Percentiles rank a stretch among this genome's conserved stretches.
Conservation (phyloP, 2,888 invertebrate genomes). For the Lithophane semibrunnea region DNA sequence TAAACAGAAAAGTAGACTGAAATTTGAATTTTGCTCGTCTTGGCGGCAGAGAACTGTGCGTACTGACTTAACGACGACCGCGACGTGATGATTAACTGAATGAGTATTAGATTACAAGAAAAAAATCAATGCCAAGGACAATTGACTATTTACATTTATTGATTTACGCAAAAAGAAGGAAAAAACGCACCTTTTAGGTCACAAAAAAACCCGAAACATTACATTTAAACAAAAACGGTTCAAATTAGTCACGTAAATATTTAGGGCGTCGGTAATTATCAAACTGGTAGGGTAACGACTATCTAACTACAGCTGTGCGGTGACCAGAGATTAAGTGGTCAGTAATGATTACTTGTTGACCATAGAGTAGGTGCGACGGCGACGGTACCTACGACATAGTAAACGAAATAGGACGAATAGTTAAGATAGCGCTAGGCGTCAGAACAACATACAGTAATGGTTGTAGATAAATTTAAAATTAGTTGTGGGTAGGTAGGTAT, state of each 20-base stretch:
- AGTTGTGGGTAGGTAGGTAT: conserved; percentile 51
- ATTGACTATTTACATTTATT: neutral
- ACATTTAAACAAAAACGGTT: conserved; percentile 38
- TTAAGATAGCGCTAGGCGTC: conserved; percentile 79
- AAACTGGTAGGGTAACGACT: conserved; percentile 57
- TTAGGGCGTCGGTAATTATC: conserved; percentile 70
- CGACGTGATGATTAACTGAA: conserved; percentile 2
- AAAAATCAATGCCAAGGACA: conserved; percentile 43
- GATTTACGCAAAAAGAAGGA: conserved; percentile 28
- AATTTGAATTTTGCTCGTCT: neutral
- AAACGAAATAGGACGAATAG: conserved; percentile 77
- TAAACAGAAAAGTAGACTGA: neutral
- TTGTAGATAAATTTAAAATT: conserved; percentile 57
- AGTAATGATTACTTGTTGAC: conserved; percentile 63
- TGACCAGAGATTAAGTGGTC: conserved; percentile 56
- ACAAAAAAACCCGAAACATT: conserved; percentile 50
- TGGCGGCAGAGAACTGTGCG: conserved; percentile 1
- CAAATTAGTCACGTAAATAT: conserved; percentile 64
- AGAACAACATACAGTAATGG: conserved; percentile 75
- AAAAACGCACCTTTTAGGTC: conserved; percentile 25
- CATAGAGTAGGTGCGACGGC: conserved; percentile 34
- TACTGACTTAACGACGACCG: neutral
- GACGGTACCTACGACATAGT: conserved; percentile 48
- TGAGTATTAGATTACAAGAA: conserved; percentile 39
- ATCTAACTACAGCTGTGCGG: conserved; percentile 49